Evolutionary conservation across 2,888 invertebrate species (phyloP).

Genomic region (Leucophora obtusa): DNA sequence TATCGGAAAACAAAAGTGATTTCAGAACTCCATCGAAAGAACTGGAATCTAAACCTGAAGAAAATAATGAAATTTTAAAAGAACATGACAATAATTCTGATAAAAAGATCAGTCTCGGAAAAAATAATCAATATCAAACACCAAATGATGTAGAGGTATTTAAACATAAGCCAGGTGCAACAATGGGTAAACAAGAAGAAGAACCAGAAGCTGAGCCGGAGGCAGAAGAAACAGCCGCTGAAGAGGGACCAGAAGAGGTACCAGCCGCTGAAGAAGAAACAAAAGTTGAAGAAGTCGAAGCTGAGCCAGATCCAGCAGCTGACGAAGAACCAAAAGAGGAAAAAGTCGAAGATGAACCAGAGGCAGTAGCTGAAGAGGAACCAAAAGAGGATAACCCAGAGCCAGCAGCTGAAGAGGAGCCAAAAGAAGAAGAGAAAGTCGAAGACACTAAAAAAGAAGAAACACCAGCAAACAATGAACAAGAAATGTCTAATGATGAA

Average conservation of each 20-base stretch:
- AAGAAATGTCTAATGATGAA: conserved; percentile 41
- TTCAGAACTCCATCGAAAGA: background rate
- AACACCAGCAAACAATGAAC: background rate
- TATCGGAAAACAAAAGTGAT: background rate
- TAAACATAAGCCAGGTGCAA: conserved; percentile 28
- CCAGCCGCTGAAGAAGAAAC: conserved; percentile 6
- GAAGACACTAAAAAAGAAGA: background rate
- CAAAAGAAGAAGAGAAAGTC: conserved; percentile 1
- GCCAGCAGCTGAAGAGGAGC: background rate
- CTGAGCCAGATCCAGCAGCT: conserved; percentile 12
- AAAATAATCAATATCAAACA: background rate
- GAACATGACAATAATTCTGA: background rate
- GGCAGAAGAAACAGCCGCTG: conserved; percentile 8
- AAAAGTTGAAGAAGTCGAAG: conserved; percentile 16
- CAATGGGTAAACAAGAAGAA: conserved; percentile 53
- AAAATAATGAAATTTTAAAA: background rate
- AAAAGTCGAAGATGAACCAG: conserved; percentile 8
- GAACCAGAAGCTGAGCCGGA: conserved; percentile 19
- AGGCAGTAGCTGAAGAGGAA: conserved; percentile 18
- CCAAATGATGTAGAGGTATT: conserved; percentile 54
- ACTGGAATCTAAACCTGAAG: background rate
- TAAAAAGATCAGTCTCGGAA: background rate
- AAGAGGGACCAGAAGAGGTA: conserved; percentile 7
- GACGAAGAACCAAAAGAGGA: conserved; percentile 6
- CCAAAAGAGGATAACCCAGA: background rate